Evolutionary conservation across 2,797 vertebrate genomes (phyloP).

Genomic region (Tragelaphus oryx): DNA sequence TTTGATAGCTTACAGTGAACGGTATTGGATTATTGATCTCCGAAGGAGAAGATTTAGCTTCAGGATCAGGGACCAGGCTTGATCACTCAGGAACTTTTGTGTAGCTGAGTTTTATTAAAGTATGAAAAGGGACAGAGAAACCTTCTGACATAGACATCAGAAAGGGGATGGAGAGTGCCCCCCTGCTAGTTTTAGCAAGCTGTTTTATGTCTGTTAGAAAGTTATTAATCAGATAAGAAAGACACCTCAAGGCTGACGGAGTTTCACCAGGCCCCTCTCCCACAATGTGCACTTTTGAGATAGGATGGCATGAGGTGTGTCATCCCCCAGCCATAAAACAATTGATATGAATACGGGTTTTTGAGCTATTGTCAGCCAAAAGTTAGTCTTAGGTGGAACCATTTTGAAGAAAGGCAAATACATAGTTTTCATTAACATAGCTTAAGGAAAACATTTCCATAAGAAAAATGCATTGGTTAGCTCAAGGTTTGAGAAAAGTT

Average conservation of each 20-base stretch:
- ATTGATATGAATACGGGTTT: not conserved
- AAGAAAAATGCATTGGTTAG: too few species aligned
- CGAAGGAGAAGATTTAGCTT: not conserved
- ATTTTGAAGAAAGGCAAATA: not conserved
- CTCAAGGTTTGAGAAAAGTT: too few species aligned
- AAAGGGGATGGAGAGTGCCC: not conserved
- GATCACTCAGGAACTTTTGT: not conserved
- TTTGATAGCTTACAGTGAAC: not conserved
- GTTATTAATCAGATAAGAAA: not conserved
- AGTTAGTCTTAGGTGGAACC: not conserved
- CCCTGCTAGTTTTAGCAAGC: not conserved
- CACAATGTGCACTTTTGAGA: not conserved
- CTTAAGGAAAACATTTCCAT: not conserved
- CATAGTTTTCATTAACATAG: not conserved
- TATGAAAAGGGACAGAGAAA: not conserved
- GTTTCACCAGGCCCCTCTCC: not conserved
- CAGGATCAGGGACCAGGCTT: not conserved
- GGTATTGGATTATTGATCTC: not conserved
- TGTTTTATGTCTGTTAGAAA: not conserved
- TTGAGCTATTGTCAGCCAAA: not conserved
- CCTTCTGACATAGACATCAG: not conserved
- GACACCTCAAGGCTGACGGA: not conserved
- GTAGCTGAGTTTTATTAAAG: not conserved
- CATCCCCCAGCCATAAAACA: not conserved
- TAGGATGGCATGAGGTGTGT: fast-evolving